These are phyloP conservation scores for Eriocheir sinensis DNA, from an alignment of 1,140 invertebrate species.

Conservation along the genomic window DNA sequence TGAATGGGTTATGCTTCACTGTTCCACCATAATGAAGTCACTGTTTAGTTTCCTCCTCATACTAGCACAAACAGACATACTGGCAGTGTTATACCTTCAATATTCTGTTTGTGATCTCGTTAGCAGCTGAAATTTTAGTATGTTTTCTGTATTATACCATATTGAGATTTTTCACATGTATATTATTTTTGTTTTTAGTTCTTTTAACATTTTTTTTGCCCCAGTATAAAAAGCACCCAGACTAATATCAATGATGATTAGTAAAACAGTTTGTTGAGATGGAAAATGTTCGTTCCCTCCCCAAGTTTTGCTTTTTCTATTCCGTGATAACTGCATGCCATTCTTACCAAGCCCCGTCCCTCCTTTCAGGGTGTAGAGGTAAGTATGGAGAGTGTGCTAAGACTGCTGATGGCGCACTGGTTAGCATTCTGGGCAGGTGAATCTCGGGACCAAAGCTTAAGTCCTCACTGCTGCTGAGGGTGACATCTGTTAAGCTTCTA, in stretches of 20 bases:
- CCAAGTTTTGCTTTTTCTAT: neutral
- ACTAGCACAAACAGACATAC: neutral
- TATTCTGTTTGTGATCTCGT: neutral
- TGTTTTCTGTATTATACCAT: constrained; percentile 13
- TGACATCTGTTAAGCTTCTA: too few relatives aligned
- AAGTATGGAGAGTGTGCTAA: neutral
- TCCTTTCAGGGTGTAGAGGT: constrained; percentile 52
- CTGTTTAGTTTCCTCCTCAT: too few relatives aligned
- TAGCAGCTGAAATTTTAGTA: neutral
- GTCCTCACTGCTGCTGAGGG: neutral
- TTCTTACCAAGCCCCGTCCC: neutral
- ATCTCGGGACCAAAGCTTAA: neutral
- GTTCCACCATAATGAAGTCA: too few relatives aligned
- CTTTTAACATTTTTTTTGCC: neutral
- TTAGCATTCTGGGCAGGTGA: neutral
- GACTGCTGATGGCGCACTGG: neutral
- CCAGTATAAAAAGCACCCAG: neutral
- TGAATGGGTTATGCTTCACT: too few relatives aligned
- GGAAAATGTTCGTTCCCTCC: neutral
- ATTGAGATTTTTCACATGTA: too few relatives aligned
- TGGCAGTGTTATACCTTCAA: neutral
- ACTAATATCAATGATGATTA: neutral
- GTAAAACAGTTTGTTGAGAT: neutral
- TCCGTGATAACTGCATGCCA: neutral
- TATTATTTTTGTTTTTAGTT: neutral